Base-by-base conservation (phyloP, 2,113 vertebrate species). In the Pavo muticus region DNA sequence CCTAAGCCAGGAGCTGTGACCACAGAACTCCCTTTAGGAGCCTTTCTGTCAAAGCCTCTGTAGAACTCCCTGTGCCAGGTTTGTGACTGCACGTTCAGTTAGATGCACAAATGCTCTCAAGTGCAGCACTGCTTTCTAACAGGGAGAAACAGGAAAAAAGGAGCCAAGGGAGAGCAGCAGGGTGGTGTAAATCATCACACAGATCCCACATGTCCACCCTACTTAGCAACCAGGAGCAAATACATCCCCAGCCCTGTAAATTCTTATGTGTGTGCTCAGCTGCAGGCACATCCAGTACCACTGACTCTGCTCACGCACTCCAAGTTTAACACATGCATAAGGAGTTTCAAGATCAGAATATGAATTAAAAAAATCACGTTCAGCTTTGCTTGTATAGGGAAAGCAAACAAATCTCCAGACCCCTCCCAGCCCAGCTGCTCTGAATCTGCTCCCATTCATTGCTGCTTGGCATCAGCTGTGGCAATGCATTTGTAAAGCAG, bases 251-350 rank as follows among this genome's bases (percentile, higher is more conserved):
- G 0, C 47, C 79, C 64, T 35, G 40, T 61, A 91, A 95, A 96
- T 45, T 35, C 85, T 74, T 52, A 0, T 3, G 50, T 1, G 21
- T 24, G 75, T 71, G 72, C 90, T 93, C 88, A 47, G 10, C 61
- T 35, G 56, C 47, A 29, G 32, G 94, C 90, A 92, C 82, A 70
- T 50, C 73, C 89, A 91, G 93, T 94, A 87, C 93, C 81, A 32
- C 64, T 27, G 63, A 72, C 73, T 77, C 83, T 84, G 44, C 25
- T 83, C 1, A 0, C 2, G 20, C 1, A 32, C 75, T 89, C 44
- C 3, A 4, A 73, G 67, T 21, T 73, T 1, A 84, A 72, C 89
- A 89, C 10, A 3, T n/a, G n/a, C 75, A 35, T 16, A 4, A 57
- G 56, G 2, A 45, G 19, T 29, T 88, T 37, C 70, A 54, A 73